Conservation (phyloP, 1,140 invertebrate species). For the Drosophila subobscura region DNA sequence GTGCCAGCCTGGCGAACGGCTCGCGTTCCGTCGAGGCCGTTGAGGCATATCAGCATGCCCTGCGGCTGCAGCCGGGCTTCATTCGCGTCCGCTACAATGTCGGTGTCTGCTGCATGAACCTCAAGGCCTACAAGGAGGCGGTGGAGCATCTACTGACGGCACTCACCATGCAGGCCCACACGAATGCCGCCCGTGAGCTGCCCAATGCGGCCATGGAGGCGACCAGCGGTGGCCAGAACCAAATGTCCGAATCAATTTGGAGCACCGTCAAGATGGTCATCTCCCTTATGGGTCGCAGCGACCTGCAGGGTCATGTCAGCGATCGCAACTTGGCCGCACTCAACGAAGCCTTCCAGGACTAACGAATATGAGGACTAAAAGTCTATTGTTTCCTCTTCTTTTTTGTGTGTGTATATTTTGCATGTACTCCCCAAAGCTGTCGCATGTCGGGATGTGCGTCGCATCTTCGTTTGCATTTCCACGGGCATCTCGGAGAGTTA, state of each 20-base stretch:
- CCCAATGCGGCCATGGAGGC: slow-evolving; percentile 75
- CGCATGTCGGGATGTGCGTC: too few relatives aligned
- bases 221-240: slow-evolving; percentile 84
- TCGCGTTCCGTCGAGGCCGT: slow-evolving; percentile 97
- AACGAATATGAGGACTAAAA: neutral
- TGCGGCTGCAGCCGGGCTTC: slow-evolving; percentile 96
- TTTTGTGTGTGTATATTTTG: too few relatives aligned
- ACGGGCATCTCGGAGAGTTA: neutral
- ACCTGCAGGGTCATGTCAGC: slow-evolving; percentile 85
- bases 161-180: slow-evolving; percentile 95
- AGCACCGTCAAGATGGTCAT: slow-evolving; percentile 95
- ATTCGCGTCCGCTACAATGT: slow-evolving; percentile 98
- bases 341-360: slow-evolving; percentile 78
- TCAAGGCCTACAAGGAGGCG: slow-evolving; percentile 97
- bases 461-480: too few relatives aligned
- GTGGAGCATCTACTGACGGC: slow-evolving; percentile 97
- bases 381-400: neutral
- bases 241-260: slow-evolving; percentile 98
- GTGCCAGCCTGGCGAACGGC: slow-evolving; percentile 98
- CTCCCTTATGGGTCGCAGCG: slow-evolving; percentile 92
- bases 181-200: slow-evolving; percentile 86
- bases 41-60: slow-evolving; percentile 95
- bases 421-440: too few relatives aligned
- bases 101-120: slow-evolving; percentile 98
- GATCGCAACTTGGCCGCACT: slow-evolving; percentile 71